Base-by-base conservation (phyloP, 2,888 invertebrate genomes). In the Orchesella flavescens region DNA sequence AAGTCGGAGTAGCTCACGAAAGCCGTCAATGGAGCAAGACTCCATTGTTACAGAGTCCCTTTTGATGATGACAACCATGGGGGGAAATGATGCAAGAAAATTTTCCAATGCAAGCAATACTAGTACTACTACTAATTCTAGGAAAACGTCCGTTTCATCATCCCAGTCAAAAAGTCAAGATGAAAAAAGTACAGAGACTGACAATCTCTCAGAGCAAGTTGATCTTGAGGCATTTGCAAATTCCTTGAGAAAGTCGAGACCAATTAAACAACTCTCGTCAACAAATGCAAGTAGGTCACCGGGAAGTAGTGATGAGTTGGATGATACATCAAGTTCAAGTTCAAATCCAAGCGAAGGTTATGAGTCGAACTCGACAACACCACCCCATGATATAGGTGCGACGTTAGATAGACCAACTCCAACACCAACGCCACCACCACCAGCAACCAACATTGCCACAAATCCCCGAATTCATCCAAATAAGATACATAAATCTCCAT, bases 1-100 rank as follows among this genome's bases (percentile, higher is more conserved):
- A 9, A 69, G 79, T 19, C 49, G 79, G 13, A 44, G 73, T 17
- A 34, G 53, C 0, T 82, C 77, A 0, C 55, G 86, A 53, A 86
- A 86, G 59, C 73, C 83, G 1, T 84, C 83, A 19, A 55, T 77
- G 34, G 87, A 87, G 19, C 85, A 86, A 66, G 88, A 88, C 69
- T 88, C 88, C 3, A 88, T 88, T 44, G 88, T 88, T 1, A 88
- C 88, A 12, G 88, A 88, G 59, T 87, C 87, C 15, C 85, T 88
- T 0, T 53, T 88, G 2, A 73, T 87, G 68, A 84, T 88, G 84
- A 88, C 88, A n/a, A 85, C 81, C 24, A 65, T 17, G 0, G 80
- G 80, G 2, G 71, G 63, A 12, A 13, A 19, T 17, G 66, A 19
- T 17, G 43, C 55, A 5, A 23, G 65, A 23, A 24, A 65, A 15